These are phyloP conservation scores for Coenonympha glycerion DNA, from an alignment of 2,888 invertebrate species.

Conservation along the genomic window DNA sequence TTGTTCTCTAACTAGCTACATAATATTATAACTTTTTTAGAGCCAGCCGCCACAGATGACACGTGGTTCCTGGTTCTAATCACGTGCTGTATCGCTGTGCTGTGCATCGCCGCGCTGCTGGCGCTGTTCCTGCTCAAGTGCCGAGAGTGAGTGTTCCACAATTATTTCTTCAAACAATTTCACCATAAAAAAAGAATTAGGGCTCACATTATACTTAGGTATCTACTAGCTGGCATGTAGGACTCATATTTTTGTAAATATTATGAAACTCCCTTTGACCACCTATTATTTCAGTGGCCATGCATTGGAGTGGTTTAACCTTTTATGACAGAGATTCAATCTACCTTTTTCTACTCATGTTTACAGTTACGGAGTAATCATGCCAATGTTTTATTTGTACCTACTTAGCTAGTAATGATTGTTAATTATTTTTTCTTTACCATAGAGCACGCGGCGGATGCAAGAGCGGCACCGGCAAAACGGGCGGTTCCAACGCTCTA, in stretches of 20 bases:
- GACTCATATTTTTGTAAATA: no score
- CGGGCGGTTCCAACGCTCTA: constrained; percentile 64
- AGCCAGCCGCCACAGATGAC: constrained; percentile 79
- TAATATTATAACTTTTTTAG: constrained; percentile 37
- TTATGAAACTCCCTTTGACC: no score
- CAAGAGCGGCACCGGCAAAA: constrained; percentile 73
- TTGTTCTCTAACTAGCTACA: no score
- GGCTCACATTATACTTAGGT: no score
- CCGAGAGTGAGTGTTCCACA: constrained; percentile 81
- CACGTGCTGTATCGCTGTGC: constrained; percentile 86
- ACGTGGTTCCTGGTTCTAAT: constrained; percentile 89
- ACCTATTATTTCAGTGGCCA: no score
- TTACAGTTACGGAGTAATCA: no score
- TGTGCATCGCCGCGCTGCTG: constrained; percentile 85
- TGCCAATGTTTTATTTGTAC: no score
- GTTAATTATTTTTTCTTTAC: not conserved
- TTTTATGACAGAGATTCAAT: no score
- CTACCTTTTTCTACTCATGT: no score
- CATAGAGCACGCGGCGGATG: constrained; percentile 69
- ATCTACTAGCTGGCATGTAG: no score
- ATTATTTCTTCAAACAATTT: not conserved
- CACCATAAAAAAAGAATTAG: not conserved
- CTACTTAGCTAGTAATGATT: no score
- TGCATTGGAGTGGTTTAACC: no score
- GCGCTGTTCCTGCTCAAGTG: constrained; percentile 87